Evolutionary conservation across 2,797 vertebrate genomes (phyloP), one percentile per base, ranked within the genome.

Genomic region (Delichon dasypus): DNA sequence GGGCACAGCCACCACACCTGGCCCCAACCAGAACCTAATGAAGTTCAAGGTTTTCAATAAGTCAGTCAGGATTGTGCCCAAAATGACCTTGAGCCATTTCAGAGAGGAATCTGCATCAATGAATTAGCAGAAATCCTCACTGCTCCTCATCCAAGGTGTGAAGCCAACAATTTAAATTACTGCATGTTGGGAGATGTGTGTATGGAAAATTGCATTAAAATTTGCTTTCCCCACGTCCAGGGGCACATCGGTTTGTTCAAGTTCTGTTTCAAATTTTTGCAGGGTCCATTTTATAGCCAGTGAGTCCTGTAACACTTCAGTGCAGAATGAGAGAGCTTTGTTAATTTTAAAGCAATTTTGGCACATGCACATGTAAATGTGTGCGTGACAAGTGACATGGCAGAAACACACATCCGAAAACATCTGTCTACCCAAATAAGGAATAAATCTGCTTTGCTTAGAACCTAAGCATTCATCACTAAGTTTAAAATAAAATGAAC

Each of bases 211-310:
- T 4, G 16, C 21, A 74, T 29, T 17, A 42, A 16, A 3, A 4
- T 36, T 32, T 66, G 48, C 57, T 76, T 66, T 48, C 18, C 48
- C 36, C 19, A 53, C n/a, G 8, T 45, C 48, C 36, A 87, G 11
- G 9, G 0, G 1, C 20, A 32, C 15, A 13, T 3, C 0, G 20
- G 70, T 70, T 60, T 34, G 29, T 21, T 34, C 0, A 0, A 62
- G 48, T 10, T 25, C 4, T 42, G 19, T 18, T 42, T 30, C 21
- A 7, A 19, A 17, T 57, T 80, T 74, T 72, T 78, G 7, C 22
- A 67, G 45, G 21, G 65, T n/a, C 50, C 42, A 19, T 27, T 27
- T 66, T 45, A 83, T 42, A 44, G 74, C 21, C 78, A 85, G 20
- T 27, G 50, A 85, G 54, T 20, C 40, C n/a, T 64, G 0, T 7